Conservation (phyloP, 2,797 vertebrate species). For the Hozukius guyotensis region DNA sequence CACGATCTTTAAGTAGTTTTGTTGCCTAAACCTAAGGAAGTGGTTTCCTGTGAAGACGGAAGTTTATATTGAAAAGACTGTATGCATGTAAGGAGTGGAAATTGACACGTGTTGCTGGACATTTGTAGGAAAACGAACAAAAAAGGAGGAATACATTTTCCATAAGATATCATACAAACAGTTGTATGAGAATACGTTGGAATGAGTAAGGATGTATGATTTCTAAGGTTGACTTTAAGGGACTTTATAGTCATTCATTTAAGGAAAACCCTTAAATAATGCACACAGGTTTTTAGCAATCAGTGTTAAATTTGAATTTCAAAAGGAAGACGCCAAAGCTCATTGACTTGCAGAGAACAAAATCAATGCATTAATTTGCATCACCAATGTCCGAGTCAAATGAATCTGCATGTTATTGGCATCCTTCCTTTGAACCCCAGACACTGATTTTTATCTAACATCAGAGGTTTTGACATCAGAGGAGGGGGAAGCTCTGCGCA, state of each 20-base stretch:
- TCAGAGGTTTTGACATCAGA: conserved; percentile 6
- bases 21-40: too few relatives aligned
- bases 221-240: not conserved
- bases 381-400: conserved; percentile 4
- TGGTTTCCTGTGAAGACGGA: too few relatives aligned
- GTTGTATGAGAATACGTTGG: too few relatives aligned
- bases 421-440: not conserved
- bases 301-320: conserved; percentile 24
- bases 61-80: too few relatives aligned
- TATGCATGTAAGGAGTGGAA: too few relatives aligned
- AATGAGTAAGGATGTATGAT: not conserved
- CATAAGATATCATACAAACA: too few relatives aligned
- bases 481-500: not conserved
- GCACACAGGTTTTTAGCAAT: not conserved
- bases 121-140: too few relatives aligned
- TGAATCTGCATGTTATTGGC: conserved; percentile 17
- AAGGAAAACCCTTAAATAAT: not conserved
- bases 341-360: conserved; percentile 18
- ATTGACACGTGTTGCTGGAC: too few relatives aligned
- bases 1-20: too few relatives aligned
- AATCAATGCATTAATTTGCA: conserved; percentile 40
- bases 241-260: not conserved
- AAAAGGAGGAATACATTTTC: too few relatives aligned
- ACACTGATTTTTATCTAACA: not conserved
- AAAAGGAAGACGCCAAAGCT: not conserved